A percentile compares a stretch with the other conserved stretches of the same genome.
phyloP scores from a whole-genome alignment of 2,113 vertebrate genomes.

The Hassar affinis region DNA sequence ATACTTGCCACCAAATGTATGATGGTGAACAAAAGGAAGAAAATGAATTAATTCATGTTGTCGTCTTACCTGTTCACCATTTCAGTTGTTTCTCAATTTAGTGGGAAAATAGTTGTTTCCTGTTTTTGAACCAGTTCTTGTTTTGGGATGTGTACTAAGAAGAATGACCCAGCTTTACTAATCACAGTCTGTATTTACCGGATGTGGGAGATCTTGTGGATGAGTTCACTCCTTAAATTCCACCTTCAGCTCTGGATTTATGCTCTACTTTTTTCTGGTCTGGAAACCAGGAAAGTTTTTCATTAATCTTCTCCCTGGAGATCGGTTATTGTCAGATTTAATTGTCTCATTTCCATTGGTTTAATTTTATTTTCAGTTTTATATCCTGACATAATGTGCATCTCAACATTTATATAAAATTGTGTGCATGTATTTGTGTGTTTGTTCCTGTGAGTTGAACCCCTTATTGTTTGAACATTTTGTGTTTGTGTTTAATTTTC shows the following conservation, averaged over 20 bases:
- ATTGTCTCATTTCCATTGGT: slow-evolving; percentile 20
- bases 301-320: slow-evolving; percentile 10
- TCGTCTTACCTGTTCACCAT: background rate
- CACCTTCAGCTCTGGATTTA: background rate
- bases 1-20: background rate
- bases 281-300: background rate
- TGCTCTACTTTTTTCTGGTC: slow-evolving; percentile 21
- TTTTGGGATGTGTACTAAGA: background rate
- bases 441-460: slow-evolving; percentile 10
- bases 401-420: background rate
- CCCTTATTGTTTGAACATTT: slow-evolving; percentile 50
- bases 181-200: slow-evolving; percentile 10
- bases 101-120: background rate
- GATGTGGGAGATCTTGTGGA: slow-evolving; percentile 15
- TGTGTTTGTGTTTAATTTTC: slow-evolving; percentile 59
- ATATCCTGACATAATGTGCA: background rate
- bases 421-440: slow-evolving; percentile 38
- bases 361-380: slow-evolving; percentile 13
- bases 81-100: background rate
- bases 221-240: slow-evolving; percentile 14
- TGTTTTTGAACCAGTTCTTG: background rate
- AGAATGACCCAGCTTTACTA: slow-evolving; percentile 5
- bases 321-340: slow-evolving; percentile 11
- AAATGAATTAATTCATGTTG: background rate
- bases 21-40: background rate